Base-by-base conservation (phyloP, 2,113 vertebrate genomes). In the Ariopsis seemanni region DNA sequence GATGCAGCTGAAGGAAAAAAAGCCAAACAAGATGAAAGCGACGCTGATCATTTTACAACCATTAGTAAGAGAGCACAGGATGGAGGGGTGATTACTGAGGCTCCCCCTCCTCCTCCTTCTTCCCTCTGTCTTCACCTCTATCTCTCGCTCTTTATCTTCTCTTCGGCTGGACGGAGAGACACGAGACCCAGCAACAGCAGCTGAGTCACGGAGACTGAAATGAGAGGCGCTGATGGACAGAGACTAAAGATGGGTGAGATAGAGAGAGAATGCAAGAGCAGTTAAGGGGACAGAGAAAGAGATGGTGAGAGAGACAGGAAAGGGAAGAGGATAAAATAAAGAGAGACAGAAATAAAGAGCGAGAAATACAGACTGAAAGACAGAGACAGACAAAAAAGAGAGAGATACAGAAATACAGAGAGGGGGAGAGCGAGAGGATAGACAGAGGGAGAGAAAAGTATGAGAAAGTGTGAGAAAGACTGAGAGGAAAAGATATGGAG, bases 141-240 rank as follows among this genome's bases (percentile, higher is more conserved):
- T 62, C 77, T 50, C 7, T 20, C 7, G 7, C 22, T 18, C 5
- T 78, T 53, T 60, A 18, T 74, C 83, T 88, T 78, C 79, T 87
- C 83, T 83, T 42, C 18, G 22, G 10, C 9, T 85, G 52, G 84
- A 84, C 30, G 80, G 83, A 78, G 42, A 80, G 79, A 50, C 22
- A 42, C 27, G 60, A 72, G 63, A 17, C 72, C 1, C 42, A 72
- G 74, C 5, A 50, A 25, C 87, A 60, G 87, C 89, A 0, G 8
- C 79, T 12, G 79, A 80, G 58, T 71, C 30, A 71, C 4, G 22
- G 86, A 91, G 90, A 93, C 91, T 93, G 91, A 94, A 94, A 94
- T 89, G 48, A 25, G 85, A 93, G 90, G 87, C 90, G 89, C 93
- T 94, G 94, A 95, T 91, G 92, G 90, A 90, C 90, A 85, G 81